A percentile compares a stretch with the other conserved stretches of the same genome.
Conservation (phyloP, 1,140 invertebrate genomes). For the Platorchestia sp. region DNA sequence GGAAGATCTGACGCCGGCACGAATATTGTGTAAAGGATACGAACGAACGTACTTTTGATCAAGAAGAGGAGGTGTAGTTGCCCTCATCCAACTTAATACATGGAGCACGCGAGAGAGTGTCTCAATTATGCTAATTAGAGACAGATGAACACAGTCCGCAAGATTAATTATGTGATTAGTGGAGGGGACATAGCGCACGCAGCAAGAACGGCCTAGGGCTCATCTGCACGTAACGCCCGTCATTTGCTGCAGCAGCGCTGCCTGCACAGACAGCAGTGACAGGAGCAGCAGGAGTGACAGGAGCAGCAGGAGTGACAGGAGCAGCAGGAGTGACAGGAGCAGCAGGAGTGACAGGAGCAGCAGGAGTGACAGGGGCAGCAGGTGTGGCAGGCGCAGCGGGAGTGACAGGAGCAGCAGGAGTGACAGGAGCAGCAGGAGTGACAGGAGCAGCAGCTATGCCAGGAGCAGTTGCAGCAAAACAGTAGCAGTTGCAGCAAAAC, state of each 20-base stretch:
- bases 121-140: conserved; percentile 55
- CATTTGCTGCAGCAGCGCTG: not conserved
- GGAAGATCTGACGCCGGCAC: not conserved
- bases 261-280: no score
- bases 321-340: no score
- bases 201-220: not conserved
- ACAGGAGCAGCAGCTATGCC: no score
- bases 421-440: no score
- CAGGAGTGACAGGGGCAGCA: no score
- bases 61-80: not conserved
- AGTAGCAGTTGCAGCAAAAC: no score
- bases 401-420: no score
- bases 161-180: conserved; percentile 55
- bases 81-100: not conserved
- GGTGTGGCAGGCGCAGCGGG: no score
- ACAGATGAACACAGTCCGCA: conserved; percentile 48
- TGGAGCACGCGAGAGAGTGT: conserved; percentile 17
- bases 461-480: no score
- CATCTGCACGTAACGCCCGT: not conserved
- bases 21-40: not conserved
- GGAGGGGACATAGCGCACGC: conserved; percentile 6
- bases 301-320: no score
- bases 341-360: no score
- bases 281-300: no score
- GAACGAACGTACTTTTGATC: not conserved